These are phyloP conservation scores for Tinamus major DNA, from an alignment of 2,797 vertebrate species.

Conservation along the genomic window DNA sequence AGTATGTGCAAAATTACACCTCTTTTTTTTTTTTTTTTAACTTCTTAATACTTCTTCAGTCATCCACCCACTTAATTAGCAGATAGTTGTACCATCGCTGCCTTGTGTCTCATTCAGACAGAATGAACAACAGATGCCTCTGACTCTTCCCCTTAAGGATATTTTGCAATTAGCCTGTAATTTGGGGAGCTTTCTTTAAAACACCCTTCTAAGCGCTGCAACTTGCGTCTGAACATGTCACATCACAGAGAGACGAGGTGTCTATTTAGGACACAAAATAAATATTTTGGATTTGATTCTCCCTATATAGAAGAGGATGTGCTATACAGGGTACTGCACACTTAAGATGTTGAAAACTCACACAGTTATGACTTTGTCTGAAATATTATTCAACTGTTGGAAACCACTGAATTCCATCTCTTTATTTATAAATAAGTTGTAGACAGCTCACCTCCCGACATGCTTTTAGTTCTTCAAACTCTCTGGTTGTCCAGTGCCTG, in stretches of 20 bases:
- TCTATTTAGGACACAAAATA: not conserved
- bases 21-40: not conserved
- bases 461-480: conserved; percentile 91
- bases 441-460: conserved; percentile 85
- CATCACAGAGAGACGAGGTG: not conserved
- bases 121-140: conserved; percentile 10
- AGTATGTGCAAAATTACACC: not conserved
- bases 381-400: not conserved
- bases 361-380: not conserved
- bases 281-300: not conserved
- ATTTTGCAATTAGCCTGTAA: not conserved
- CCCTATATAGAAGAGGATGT: not conserved
- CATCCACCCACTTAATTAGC: not conserved
- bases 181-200: not conserved
- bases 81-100: not conserved
- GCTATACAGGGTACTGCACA: not conserved
- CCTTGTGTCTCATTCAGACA: not conserved
- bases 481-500: conserved; percentile 94
- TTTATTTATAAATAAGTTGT: not conserved
- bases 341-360: not conserved
- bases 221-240: not conserved
- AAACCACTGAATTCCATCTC: not conserved
- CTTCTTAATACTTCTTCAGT: not conserved
- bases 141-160: not conserved
- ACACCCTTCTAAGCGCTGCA: not conserved